These are phyloP conservation scores for Cheilosia vernalis DNA, from an alignment of 2,888 invertebrate genomes.

Conservation along the genomic window DNA sequence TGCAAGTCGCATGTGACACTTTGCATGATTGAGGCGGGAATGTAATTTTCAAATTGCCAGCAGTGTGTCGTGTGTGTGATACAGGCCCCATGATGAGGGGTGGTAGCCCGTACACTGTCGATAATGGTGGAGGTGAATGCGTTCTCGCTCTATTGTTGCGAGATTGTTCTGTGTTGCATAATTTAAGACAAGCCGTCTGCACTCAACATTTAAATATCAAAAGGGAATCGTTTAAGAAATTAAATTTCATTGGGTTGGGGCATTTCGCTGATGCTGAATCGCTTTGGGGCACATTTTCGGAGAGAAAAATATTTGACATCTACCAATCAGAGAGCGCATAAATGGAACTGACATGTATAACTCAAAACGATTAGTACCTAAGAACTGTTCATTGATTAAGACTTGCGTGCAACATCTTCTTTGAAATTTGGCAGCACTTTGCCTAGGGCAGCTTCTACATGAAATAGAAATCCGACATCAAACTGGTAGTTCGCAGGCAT, in stretches of 20 bases:
- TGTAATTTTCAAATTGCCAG: slow-evolving; percentile 65
- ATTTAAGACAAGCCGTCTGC: background rate
- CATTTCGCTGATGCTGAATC: no score
- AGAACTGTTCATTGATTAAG: no score
- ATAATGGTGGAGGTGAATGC: slow-evolving; percentile 41
- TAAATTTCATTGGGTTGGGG: background rate
- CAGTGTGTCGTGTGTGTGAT: background rate
- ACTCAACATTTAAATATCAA: slow-evolving; percentile 49
- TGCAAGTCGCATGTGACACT: slow-evolving; percentile 46
- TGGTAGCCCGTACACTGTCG: background rate
- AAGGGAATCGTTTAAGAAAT: slow-evolving; percentile 19
- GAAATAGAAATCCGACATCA: no score
- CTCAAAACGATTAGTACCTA: no score
- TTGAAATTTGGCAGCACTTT: no score
- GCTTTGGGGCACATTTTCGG: no score
- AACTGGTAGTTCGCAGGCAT: no score
- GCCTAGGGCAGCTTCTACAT: no score
- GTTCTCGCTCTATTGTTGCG: slow-evolving; percentile 14
- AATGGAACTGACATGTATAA: no score
- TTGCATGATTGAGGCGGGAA: slow-evolving; percentile 57
- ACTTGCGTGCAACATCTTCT: no score
- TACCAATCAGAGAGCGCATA: no score
- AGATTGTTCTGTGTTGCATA: slow-evolving; percentile 1
- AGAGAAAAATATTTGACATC: no score
- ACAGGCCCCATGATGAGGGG: background rate